These are phyloP conservation scores for Myiozetetes cayanensis DNA, from an alignment of 2,113 vertebrate genomes.

Conservation along the genomic window DNA sequence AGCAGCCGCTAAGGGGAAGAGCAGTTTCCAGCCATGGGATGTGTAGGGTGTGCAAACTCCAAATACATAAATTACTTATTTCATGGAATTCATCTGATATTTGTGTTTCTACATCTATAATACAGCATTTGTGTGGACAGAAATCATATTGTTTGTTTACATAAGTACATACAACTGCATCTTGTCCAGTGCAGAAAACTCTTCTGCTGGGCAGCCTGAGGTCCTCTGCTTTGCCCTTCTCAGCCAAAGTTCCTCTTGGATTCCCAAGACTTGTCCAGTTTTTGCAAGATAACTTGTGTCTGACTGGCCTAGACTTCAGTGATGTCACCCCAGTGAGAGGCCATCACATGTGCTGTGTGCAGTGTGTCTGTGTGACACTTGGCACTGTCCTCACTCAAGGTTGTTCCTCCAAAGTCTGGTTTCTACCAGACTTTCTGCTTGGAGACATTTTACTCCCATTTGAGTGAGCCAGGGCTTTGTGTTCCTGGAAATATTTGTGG, in stretches of 20 bases:
- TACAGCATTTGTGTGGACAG: neutral
- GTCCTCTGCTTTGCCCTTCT: neutral
- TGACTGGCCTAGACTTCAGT: rapidly evolving
- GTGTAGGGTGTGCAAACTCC: neutral
- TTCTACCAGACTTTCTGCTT: neutral
- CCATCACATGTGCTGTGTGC: rapidly evolving
- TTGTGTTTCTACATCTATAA: neutral
- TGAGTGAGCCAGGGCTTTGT: neutral
- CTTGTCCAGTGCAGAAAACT: neutral
- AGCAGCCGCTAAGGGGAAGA: neutral
- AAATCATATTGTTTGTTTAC: rapidly evolving
- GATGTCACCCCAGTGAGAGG: neutral
- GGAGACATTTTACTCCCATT: neutral
- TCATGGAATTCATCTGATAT: neutral
- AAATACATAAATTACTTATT: neutral
- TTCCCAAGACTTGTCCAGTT: neutral
- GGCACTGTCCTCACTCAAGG: rapidly evolving
- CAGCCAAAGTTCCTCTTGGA: neutral
- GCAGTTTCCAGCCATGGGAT: neutral
- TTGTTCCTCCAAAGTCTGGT: neutral
- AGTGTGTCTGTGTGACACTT: neutral
- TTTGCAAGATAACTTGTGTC: neutral
- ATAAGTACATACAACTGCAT: neutral
- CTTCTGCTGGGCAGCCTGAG: neutral
- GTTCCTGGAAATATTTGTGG: neutral